A percentile compares a stretch with the other conserved stretches of the same genome.
Conservation (phyloP, 2,888 invertebrate genomes). For the Chorisops tibialis region DNA sequence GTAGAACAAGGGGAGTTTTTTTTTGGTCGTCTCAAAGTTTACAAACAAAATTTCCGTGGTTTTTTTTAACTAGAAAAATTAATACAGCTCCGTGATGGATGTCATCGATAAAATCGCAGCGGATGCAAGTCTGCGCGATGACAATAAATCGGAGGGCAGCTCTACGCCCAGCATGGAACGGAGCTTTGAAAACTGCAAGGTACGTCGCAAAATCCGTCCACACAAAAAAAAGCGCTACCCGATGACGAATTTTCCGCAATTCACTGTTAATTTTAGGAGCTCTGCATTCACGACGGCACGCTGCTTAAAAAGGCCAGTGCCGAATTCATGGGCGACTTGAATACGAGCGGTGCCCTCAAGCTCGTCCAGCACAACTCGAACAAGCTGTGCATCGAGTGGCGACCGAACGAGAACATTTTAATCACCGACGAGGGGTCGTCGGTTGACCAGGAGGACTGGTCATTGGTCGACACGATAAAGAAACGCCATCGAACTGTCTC, state of each 20-base stretch:
- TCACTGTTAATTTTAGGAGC: slow-evolving; percentile 8
- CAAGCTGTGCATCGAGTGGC: slow-evolving; percentile 73
- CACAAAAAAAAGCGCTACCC: slow-evolving; percentile 17
- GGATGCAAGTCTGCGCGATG: neutral
- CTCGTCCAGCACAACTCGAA: slow-evolving; percentile 48
- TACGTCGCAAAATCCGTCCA: slow-evolving; percentile 10
- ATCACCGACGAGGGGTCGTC: slow-evolving; percentile 72
- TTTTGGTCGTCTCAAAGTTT: too few species aligned
- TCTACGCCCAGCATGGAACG: slow-evolving; percentile 14
- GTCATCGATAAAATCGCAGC: too few species aligned
- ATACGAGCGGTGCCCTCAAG: slow-evolving; percentile 54
- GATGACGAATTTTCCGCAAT: slow-evolving; percentile 4
- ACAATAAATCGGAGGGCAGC: slow-evolving; percentile 11
- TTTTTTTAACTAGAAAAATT: too few species aligned
- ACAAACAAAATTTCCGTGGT: too few species aligned
- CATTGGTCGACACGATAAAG: slow-evolving; percentile 69
- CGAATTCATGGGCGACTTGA: slow-evolving; percentile 61
- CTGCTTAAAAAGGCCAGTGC: slow-evolving; percentile 65
- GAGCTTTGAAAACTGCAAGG: slow-evolving; percentile 8
- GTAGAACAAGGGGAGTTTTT: too few species aligned
- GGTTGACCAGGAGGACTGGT: slow-evolving; percentile 78
- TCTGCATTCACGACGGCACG: slow-evolving; percentile 78
- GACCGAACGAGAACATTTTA: slow-evolving; percentile 67
- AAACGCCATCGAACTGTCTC: slow-evolving; percentile 48
- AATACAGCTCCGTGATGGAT: too few species aligned